Conservation (phyloP, 1,140 invertebrate species). For the Uloborus diversus region DNA sequence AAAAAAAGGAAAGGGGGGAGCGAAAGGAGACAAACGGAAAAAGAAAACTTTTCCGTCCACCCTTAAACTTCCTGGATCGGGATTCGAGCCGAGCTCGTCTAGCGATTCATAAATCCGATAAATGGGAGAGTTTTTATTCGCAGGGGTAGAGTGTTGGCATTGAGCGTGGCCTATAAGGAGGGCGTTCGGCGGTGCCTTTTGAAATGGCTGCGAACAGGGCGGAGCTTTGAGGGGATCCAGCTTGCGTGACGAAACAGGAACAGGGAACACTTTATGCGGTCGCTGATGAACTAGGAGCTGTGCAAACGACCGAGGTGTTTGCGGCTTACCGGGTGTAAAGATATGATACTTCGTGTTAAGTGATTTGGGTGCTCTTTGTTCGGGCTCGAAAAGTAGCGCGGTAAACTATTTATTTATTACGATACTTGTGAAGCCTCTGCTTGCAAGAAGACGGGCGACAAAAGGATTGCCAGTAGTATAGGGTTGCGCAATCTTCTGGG, state of each 20-base stretch:
- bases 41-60: too few species aligned
- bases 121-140: conserved; percentile 26
- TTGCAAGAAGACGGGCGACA: too few species aligned
- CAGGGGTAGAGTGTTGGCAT: neutral
- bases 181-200: conserved; percentile 16
- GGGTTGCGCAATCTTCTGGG: too few species aligned
- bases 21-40: too few species aligned
- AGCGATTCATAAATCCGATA: conserved; percentile 11
- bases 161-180: neutral
- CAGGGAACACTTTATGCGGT: conserved; percentile 27
- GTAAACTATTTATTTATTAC: neutral
- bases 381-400: neutral
- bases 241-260: conserved; percentile 22
- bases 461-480: too few species aligned
- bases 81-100: too few species aligned
- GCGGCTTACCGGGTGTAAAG: conserved; percentile 20
- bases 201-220: conserved; percentile 3
- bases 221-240: conserved; percentile 25
- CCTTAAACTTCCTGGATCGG: neutral
- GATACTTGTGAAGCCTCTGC: neutral
- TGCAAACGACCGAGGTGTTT: conserved; percentile 33
- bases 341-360: conserved; percentile 10
- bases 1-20: neutral
- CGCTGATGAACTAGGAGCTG: conserved; percentile 19
- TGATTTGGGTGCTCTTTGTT: neutral